phyloP scores from a whole-genome alignment of 2,797 vertebrate genomes.

The Distichodus sexfasciatus region DNA sequence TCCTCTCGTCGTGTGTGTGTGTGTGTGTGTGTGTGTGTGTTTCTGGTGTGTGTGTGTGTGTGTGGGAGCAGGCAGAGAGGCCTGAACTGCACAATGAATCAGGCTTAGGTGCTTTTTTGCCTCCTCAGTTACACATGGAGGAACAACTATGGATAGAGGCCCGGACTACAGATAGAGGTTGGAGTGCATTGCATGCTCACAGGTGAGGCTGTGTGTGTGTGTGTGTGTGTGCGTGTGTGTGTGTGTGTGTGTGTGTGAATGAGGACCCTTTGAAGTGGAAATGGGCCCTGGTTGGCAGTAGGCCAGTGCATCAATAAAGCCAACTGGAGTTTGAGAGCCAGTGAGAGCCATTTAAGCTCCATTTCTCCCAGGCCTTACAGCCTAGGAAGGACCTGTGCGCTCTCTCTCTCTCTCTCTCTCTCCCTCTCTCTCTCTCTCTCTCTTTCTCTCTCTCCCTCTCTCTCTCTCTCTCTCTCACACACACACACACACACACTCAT shows the following conservation, averaged over 20 bases:
- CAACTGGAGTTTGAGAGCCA: conserved; percentile 73
- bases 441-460: too few relatives aligned
- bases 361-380: conserved; percentile 73
- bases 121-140: conserved; percentile 38
- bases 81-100: conserved; percentile 35
- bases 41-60: neutral
- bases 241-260: conserved; percentile 39
- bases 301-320: conserved; percentile 78
- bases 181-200: conserved; percentile 48
- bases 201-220: conserved; percentile 32
- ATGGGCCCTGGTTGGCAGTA: conserved; percentile 62
- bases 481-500: conserved; percentile 7
- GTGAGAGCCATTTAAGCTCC: conserved; percentile 70
- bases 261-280: conserved; percentile 52
- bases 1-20: neutral
- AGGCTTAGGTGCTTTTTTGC: conserved; percentile 31
- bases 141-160: conserved; percentile 31
- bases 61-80: neutral
- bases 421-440: conserved; percentile 19
- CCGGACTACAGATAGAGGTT: conserved; percentile 43
- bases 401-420: conserved; percentile 29
- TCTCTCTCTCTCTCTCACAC: conserved; percentile 31
- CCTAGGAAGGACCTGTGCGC: conserved; percentile 61
- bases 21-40: neutral
- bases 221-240: conserved; percentile 21